These are phyloP conservation scores for Arnoldichthys spilopterus DNA, from an alignment of 2,797 vertebrate species.

Conservation along the genomic window DNA sequence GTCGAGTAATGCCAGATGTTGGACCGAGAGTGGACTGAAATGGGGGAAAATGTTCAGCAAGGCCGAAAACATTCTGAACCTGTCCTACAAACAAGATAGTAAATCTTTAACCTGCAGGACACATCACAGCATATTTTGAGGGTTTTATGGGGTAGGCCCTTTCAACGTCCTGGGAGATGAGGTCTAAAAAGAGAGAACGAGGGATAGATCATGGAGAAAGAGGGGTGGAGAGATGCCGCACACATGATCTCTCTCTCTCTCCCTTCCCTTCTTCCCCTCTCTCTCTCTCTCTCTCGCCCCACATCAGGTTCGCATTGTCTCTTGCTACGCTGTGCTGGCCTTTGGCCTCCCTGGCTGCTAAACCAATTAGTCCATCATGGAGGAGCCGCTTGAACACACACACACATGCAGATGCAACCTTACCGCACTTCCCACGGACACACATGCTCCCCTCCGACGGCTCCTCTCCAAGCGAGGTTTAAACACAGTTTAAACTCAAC, in stretches of 20 bases:
- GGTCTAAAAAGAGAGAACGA: slow-evolving; percentile 3
- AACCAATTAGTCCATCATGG: slow-evolving; percentile 82
- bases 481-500: slow-evolving; percentile 58
- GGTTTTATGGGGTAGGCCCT: slow-evolving; percentile 2
- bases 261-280: slow-evolving; percentile 62
- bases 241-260: slow-evolving; percentile 72
- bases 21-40: background rate
- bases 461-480: slow-evolving; percentile 43
- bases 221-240: slow-evolving; percentile 65
- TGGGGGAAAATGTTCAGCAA: background rate
- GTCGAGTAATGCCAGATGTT: slow-evolving; percentile 32
- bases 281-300: slow-evolving; percentile 65
- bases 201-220: slow-evolving; percentile 29
- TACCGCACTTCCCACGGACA: slow-evolving; percentile 27
- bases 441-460: slow-evolving; percentile 26
- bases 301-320: slow-evolving; percentile 84
- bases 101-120: slow-evolving; percentile 36
- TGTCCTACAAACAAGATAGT: slow-evolving; percentile 30
- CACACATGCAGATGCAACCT: slow-evolving; percentile 49
- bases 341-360: slow-evolving; percentile 79
- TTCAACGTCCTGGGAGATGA: slow-evolving; percentile 19
- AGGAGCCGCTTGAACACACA: slow-evolving; percentile 76
- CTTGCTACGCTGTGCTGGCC: slow-evolving; percentile 78
- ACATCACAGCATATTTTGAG: slow-evolving; percentile 26
- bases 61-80: background rate